Conservation (phyloP, 1,140 invertebrate genomes). For the Lepidurus couesii region DNA sequence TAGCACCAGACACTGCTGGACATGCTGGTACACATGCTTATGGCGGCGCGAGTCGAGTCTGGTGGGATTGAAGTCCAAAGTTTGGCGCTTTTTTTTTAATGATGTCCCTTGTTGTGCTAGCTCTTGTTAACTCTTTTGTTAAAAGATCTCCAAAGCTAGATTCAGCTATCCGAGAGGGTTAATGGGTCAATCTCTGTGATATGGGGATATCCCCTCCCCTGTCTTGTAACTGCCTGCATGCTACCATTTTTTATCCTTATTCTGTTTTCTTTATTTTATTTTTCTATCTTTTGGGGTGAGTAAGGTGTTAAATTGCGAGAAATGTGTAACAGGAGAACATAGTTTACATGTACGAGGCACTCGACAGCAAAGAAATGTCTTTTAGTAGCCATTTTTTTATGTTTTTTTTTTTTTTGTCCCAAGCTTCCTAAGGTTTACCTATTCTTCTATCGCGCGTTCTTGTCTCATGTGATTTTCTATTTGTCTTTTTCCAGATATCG, state of each 20-base stretch:
- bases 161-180: neutral
- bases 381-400: neutral
- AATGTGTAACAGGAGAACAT: neutral
- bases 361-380: neutral
- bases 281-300: neutral
- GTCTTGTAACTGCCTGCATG: neutral
- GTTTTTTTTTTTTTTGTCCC: neutral
- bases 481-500: too few relatives aligned
- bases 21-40: neutral
- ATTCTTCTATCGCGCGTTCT: neutral
- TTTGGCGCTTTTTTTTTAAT: too few relatives aligned
- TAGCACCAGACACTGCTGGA: neutral
- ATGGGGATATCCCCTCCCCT: conserved; percentile 1
- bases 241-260: neutral
- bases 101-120: too few relatives aligned
- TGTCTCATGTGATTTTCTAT: too few relatives aligned
- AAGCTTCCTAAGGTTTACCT: neutral
- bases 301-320: neutral
- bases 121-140: neutral
- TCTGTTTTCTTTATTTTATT: neutral
- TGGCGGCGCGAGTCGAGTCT: neutral
- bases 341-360: neutral
- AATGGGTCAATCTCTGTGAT: neutral
- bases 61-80: neutral
- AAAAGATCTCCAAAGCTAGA: neutral